phyloP scores from a whole-genome alignment of 2,888 invertebrate species.

The Aricia artaxerxes region DNA sequence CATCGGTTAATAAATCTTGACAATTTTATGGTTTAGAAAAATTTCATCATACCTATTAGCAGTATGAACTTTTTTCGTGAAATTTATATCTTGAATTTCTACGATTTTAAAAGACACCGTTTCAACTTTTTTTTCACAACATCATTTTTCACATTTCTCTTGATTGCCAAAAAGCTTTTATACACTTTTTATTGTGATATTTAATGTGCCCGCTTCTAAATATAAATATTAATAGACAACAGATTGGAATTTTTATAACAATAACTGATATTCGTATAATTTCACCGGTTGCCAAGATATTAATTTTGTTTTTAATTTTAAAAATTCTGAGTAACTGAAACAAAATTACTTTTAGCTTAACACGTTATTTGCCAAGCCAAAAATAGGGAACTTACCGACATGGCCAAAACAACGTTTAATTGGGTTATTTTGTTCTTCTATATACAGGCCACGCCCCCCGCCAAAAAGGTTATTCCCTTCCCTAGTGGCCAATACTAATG shows the following conservation, averaged over 20 bases:
- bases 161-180: conserved; percentile 17
- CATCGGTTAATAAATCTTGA: not conserved
- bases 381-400: no score
- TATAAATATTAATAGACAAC: not conserved
- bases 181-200: not conserved
- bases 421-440: no score
- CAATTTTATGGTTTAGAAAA: conserved; percentile 14
- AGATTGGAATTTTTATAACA: not conserved
- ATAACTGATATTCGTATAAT: not conserved
- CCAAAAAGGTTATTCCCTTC: no score
- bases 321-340: not conserved
- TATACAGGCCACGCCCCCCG: no score
- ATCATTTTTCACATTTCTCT: conserved; percentile 16
- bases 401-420: no score
- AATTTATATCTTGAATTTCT: not conserved
- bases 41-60: conserved; percentile 9
- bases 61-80: conserved; percentile 2
- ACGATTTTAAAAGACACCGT: not conserved
- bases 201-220: not conserved
- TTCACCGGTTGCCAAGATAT: not conserved
- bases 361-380: no score
- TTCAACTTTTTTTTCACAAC: not conserved
- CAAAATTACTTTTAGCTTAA: not conserved
- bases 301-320: not conserved
- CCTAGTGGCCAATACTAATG: no score